Evolutionary conservation across 2,888 invertebrate genomes (phyloP).

Genomic region (Melanargia galathea): DNA sequence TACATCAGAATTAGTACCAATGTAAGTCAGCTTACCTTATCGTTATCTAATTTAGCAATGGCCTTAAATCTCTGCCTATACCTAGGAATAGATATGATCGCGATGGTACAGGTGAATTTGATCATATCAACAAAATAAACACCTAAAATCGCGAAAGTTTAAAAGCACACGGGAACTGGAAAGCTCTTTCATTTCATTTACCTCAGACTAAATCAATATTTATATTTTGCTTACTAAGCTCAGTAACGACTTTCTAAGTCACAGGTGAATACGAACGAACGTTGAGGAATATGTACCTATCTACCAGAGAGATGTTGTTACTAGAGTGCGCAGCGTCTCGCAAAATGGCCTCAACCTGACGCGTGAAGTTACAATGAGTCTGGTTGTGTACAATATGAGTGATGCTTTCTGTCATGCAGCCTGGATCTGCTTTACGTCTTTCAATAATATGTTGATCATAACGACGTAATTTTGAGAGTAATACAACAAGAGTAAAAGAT

Average conservation of each 20-base stretch:
- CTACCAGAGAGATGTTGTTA: background rate
- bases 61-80: no score
- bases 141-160: slow-evolving; percentile 3
- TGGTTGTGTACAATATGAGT: no score
- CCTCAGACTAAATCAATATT: slow-evolving; percentile 13
- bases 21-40: no score
- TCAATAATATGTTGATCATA: no score
- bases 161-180: background rate
- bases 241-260: slow-evolving; percentile 18
- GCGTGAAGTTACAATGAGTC: background rate
- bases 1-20: no score
- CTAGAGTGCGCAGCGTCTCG: background rate
- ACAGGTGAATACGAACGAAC: slow-evolving; percentile 18
- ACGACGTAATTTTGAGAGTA: no score
- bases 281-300: background rate
- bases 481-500: no score
- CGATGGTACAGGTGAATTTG: no score
- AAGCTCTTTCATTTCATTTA: slow-evolving; percentile 2
- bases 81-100: no score
- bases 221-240: slow-evolving; percentile 21
- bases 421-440: no score
- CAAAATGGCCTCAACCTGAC: background rate
- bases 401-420: background rate
- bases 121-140: no score
- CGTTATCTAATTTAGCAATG: no score